Conservation (phyloP, 2,797 vertebrate species). For the Crenichthys baileyi region DNA sequence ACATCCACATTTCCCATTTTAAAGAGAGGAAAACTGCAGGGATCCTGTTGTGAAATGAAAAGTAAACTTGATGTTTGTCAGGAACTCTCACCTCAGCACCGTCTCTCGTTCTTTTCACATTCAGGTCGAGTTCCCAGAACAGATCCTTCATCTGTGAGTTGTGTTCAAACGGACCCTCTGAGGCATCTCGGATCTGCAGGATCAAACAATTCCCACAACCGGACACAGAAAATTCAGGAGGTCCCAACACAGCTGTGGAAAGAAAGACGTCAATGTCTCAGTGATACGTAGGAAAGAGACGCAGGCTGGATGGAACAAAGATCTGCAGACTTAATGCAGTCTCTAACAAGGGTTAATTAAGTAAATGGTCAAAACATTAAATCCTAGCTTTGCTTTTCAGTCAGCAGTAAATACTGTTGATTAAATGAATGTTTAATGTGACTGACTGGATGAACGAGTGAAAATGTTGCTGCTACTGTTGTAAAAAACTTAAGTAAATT, state of each 20-base stretch:
- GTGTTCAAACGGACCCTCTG: background rate
- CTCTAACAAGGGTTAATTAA: no score
- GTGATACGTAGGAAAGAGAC: no score
- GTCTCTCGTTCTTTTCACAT: constrained; percentile 62
- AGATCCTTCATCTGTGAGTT: background rate
- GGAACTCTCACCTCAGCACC: constrained; percentile 50
- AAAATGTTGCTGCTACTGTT: no score
- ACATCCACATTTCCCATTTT: no score
- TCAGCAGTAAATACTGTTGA: no score
- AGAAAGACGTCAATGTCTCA: background rate
- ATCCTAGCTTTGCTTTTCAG: background rate
- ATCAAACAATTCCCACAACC: constrained; percentile 77
- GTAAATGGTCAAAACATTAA: no score
- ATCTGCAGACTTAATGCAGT: background rate
- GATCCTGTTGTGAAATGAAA: background rate
- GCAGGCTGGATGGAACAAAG: no score
- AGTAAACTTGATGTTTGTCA: background rate
- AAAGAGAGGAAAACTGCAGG: background rate
- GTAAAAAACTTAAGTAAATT: no score
- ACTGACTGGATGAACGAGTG: no score
- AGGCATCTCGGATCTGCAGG: constrained; percentile 52
- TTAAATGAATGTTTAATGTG: no score
- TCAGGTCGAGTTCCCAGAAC: constrained; percentile 15
- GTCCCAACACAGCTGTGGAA: constrained; percentile 64
- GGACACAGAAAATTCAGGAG: constrained; percentile 55